phyloP scores from a whole-genome alignment of 1,140 invertebrate genomes.

The Radopholus similis region DNA sequence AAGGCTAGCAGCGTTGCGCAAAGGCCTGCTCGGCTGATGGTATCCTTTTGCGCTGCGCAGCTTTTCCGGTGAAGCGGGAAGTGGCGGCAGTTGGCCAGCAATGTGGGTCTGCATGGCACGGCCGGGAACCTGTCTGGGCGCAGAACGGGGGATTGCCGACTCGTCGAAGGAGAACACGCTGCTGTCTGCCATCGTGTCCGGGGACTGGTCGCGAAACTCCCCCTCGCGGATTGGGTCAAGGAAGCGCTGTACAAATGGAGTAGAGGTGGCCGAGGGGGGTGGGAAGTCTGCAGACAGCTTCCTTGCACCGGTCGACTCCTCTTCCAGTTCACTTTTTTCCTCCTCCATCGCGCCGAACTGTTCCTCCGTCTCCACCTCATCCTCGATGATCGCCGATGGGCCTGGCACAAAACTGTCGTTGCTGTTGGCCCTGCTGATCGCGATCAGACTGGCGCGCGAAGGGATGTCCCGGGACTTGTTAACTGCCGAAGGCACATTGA shows the following conservation, averaged over 20 bases:
- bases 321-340: neutral
- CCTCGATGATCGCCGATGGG: constrained; percentile 25
- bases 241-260: constrained; percentile 20
- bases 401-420: constrained; percentile 29
- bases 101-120: neutral
- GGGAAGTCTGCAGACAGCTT: neutral
- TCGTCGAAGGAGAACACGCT: neutral
- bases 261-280: constrained; percentile 6
- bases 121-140: neutral
- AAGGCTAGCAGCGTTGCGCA: constrained; percentile 12
- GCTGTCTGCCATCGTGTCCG: neutral
- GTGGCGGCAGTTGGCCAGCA: constrained; percentile 12
- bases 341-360: neutral
- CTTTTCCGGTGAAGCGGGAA: constrained; percentile 6
- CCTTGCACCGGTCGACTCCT: neutral
- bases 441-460: constrained; percentile 23
- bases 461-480: constrained; percentile 2
- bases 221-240: constrained; percentile 23
- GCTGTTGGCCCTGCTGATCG: constrained; percentile 27
- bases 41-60: neutral
- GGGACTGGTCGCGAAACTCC: constrained; percentile 11
- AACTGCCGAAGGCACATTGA: constrained; percentile 4
- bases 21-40: neutral
- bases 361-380: constrained; percentile 28
- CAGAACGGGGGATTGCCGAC: neutral